These are phyloP conservation scores for Artibeus jamaicensis DNA, from an alignment of 2,797 vertebrate genomes.

Conservation along the genomic window DNA sequence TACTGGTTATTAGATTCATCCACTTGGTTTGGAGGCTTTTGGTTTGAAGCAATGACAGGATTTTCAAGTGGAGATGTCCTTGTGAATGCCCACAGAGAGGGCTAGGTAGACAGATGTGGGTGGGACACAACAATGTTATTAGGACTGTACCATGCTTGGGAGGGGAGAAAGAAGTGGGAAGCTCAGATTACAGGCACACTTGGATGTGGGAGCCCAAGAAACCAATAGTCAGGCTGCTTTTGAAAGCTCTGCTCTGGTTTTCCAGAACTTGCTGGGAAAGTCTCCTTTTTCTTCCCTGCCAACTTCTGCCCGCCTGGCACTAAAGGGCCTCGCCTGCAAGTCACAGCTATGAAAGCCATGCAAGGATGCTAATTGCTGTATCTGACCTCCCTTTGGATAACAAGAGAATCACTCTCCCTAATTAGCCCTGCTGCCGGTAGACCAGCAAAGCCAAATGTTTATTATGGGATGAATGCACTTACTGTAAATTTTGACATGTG, in stretches of 20 bases:
- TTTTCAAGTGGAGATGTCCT: background rate
- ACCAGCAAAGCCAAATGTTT: constrained; percentile 81
- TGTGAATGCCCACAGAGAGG: background rate
- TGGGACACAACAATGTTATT: background rate
- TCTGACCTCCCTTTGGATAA: constrained; percentile 79
- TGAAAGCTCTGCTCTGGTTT: background rate
- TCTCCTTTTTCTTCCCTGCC: constrained; percentile 32
- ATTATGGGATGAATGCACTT: constrained; percentile 76
- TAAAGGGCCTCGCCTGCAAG: constrained; percentile 68
- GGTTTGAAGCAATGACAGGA: background rate
- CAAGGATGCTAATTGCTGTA: constrained; percentile 76
- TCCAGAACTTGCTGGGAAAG: constrained; percentile 43
- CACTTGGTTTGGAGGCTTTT: background rate
- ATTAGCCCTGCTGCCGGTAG: constrained; percentile 77
- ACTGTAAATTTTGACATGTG: constrained; percentile 83
- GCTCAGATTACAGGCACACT: background rate
- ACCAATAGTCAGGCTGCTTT: background rate
- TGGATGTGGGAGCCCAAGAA: background rate
- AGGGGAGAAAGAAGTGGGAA: background rate
- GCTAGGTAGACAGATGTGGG: background rate
- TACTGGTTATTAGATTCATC: background rate
- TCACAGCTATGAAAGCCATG: constrained; percentile 62
- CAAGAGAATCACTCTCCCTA: constrained; percentile 78
- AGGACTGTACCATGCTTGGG: background rate
- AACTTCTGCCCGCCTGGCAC: constrained; percentile 62